Percentiles rank a stretch among this genome's conserved stretches.
Conservation (phyloP, 2,113 vertebrate species). For the Pundamilia nyererei region DNA sequence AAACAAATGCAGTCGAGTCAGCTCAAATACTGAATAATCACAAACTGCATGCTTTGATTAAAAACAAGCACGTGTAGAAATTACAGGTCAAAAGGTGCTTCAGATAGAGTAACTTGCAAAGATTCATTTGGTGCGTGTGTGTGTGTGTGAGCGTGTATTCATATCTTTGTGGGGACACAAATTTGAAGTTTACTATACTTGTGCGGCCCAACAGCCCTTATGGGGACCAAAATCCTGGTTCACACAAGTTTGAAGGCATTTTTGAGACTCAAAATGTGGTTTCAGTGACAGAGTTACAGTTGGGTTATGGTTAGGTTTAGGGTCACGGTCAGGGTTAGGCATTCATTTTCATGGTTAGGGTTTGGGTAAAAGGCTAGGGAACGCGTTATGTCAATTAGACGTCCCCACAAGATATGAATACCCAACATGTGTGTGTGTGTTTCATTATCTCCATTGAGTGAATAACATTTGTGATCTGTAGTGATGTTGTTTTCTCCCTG, state of each 20-base stretch:
- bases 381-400: fast-evolving
- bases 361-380: neutral
- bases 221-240: neutral
- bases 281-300: neutral
- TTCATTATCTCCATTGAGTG: neutral
- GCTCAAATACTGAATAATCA: neutral
- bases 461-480: neutral
- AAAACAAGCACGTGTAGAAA: neutral
- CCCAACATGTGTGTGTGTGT: neutral
- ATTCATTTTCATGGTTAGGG: neutral
- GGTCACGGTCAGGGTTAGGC: neutral
- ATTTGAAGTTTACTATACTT: neutral
- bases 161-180: neutral
- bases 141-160: neutral
- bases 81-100: neutral
- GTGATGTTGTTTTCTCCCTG: slow-evolving; percentile 4
- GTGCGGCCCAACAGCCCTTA: neutral
- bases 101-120: neutral
- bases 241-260: neutral
- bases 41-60: neutral
- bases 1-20: neutral
- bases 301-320: neutral
- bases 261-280: neutral
- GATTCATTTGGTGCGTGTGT: neutral
- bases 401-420: neutral